Conservation (phyloP, 2,888 invertebrate species). For the Limnephilus auricula region DNA sequence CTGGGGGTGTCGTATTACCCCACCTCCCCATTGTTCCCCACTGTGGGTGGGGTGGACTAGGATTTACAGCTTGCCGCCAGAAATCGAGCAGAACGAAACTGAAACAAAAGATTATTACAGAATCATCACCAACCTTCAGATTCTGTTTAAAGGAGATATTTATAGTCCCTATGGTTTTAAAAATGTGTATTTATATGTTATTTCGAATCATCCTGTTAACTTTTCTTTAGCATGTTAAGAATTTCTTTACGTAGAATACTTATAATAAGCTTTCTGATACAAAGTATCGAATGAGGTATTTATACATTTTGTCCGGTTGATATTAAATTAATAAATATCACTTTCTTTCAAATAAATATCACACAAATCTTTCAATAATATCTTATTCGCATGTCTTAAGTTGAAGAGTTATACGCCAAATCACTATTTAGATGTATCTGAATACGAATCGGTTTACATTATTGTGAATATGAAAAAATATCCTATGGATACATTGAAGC, state of each 20-base stretch:
- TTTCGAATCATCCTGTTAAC: not conserved
- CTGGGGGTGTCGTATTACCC: slow-evolving; percentile 8
- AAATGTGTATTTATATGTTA: not conserved
- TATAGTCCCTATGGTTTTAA: not conserved
- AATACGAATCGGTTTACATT: no score
- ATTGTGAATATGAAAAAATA: no score
- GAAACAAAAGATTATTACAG: slow-evolving; percentile 16
- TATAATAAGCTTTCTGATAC: not conserved
- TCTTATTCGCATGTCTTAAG: no score
- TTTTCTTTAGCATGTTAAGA: not conserved
- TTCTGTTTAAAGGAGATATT: not conserved
- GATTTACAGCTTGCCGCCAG: slow-evolving; percentile 13
- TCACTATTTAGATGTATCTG: no score
- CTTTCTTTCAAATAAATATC: no score
- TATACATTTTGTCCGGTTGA: no score
- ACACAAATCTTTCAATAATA: no score
- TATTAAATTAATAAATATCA: no score
- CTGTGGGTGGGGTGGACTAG: not conserved
- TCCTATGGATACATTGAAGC: no score
- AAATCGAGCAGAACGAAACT: slow-evolving; percentile 20
- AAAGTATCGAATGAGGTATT: no score
- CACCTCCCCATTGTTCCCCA: not conserved
- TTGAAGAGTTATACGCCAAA: no score
- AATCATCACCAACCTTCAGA: not conserved
- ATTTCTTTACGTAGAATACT: not conserved